Evolutionary conservation across 1,140 invertebrate genomes (phyloP).

Genomic region (Temnothorax longispinosus): DNA sequence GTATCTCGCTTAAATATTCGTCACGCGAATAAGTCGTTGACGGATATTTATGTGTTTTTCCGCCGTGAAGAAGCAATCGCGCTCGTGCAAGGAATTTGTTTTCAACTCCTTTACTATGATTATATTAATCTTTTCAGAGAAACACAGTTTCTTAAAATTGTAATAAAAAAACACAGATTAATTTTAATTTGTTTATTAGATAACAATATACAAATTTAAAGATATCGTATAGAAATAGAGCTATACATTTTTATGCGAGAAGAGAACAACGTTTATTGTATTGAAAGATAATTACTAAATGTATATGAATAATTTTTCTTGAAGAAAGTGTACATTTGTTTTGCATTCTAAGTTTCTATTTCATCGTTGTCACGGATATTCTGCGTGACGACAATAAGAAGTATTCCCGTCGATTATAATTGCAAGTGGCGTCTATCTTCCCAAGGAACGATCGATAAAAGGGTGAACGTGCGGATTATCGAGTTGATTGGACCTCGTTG

Average conservation of each 20-base stretch:
- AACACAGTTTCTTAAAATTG: not conserved
- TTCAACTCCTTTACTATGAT: not conserved
- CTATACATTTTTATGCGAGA: not conserved
- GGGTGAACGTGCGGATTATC: slow-evolving; percentile 36
- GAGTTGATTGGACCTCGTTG: slow-evolving; percentile 23
- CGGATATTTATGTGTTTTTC: slow-evolving; percentile 53
- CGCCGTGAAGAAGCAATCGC: not conserved
- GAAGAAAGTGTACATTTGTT: not conserved
- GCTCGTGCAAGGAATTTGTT: not conserved
- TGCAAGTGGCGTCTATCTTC: slow-evolving; percentile 37
- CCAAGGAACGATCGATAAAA: slow-evolving; percentile 36
- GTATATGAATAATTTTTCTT: not conserved
- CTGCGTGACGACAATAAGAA: slow-evolving; percentile 42
- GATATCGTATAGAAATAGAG: not conserved
- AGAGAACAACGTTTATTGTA: not conserved
- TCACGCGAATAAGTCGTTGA: slow-evolving; percentile 33
- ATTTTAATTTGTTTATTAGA: not conserved
- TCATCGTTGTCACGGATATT: slow-evolving; percentile 18
- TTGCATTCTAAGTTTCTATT: slow-evolving; percentile 19
- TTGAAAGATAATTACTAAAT: not conserved
- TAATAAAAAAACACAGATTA: not conserved
- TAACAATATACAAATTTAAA: not conserved
- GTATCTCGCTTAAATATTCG: slow-evolving; percentile 42
- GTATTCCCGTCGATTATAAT: slow-evolving; percentile 51
- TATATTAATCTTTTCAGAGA: not conserved